These are phyloP conservation scores for Tupiocoris notatus DNA, from an alignment of 2,888 invertebrate species.

Conservation along the genomic window DNA sequence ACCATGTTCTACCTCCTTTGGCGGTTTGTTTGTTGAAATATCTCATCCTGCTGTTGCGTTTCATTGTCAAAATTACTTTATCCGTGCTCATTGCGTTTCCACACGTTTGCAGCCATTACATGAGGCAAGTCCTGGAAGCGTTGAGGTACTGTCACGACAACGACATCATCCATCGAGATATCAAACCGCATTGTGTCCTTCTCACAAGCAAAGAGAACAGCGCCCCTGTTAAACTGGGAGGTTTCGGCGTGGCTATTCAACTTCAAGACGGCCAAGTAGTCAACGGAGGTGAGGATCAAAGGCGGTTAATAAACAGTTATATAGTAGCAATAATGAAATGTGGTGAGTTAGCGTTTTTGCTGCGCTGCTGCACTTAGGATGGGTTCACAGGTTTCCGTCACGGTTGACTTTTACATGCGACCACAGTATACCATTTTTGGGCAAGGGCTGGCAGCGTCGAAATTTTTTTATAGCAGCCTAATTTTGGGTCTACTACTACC, in stretches of 20 bases:
- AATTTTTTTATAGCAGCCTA: too few relatives aligned
- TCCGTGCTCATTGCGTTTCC: too few relatives aligned
- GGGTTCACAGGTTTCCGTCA: background rate
- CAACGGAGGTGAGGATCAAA: constrained; percentile 58
- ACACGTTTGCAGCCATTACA: constrained; percentile 92
- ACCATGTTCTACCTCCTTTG: too few relatives aligned
- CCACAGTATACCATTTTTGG: too few relatives aligned
- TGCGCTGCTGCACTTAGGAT: background rate
- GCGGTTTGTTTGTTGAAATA: too few relatives aligned
- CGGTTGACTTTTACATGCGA: background rate
- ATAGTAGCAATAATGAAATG: too few relatives aligned
- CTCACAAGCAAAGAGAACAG: constrained; percentile 96
- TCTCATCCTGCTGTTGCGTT: too few relatives aligned
- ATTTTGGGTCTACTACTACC: too few relatives aligned
- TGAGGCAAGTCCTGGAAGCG: constrained; percentile 96
- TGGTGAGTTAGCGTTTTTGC: too few relatives aligned
- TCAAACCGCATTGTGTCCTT: constrained; percentile 94
- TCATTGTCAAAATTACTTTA: too few relatives aligned
- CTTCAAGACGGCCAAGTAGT: constrained; percentile 74
- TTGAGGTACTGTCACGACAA: constrained; percentile 97
- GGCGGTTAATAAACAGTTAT: too few relatives aligned
- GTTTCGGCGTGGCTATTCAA: constrained; percentile 95
- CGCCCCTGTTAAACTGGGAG: constrained; percentile 95
- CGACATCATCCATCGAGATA: constrained; percentile 95
- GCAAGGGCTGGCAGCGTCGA: too few relatives aligned